Conservation (phyloP, 2,888 invertebrate genomes). For the Cephus runcator region DNA sequence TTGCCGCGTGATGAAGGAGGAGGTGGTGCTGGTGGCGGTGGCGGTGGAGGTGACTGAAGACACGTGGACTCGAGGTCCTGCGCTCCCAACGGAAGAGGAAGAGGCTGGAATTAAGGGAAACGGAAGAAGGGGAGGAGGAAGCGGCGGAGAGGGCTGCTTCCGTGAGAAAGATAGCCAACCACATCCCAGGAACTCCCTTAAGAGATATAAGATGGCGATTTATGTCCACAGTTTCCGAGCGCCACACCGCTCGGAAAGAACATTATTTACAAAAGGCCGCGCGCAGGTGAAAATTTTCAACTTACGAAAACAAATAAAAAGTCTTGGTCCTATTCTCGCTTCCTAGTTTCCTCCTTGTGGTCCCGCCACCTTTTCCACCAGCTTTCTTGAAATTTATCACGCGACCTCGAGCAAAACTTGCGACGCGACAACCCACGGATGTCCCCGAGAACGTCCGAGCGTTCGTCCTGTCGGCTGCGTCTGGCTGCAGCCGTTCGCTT, state of each 20-base stretch:
- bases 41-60: no score
- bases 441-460: no score
- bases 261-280: constrained; percentile 36
- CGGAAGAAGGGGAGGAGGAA: neutral
- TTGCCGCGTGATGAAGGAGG: constrained; percentile 14
- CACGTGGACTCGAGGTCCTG: no score
- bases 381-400: no score
- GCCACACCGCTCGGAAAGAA: constrained; percentile 25
- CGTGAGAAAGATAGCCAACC: constrained; percentile 14
- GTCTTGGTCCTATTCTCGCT: neutral
- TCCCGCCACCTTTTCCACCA: no score
- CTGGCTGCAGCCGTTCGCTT: no score
- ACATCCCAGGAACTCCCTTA: constrained; percentile 35
- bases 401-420: no score
- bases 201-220: constrained; percentile 46
- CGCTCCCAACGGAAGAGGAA: neutral
- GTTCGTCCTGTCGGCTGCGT: no score
- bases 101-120: neutral
- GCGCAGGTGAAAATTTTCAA: neutral
- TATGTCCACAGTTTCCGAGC: constrained; percentile 40
- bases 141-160: constrained; percentile 4
- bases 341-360: neutral
- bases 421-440: no score
- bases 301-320: constrained; percentile 2
- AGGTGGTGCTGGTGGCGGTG: no score